Base-by-base conservation (phyloP, 2,113 vertebrate species). In the Leptobrachium leishanense region DNA sequence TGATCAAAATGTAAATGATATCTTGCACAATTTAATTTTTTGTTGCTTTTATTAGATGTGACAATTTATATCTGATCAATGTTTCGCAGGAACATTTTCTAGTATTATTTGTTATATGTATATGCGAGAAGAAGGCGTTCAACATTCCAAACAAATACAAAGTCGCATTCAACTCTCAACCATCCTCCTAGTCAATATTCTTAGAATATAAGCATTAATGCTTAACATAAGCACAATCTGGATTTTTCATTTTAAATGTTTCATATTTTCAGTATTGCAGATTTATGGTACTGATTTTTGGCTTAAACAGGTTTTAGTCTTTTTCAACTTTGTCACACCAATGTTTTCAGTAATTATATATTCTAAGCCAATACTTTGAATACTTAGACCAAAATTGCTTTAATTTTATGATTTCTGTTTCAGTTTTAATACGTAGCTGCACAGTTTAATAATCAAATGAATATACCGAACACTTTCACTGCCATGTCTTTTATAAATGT, bases 1-100 rank as follows among this genome's bases (percentile, higher is more conserved):
- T 50, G 78, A 81, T 74, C 71, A 81, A 68, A 59, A 44, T 69
- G 6, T 57, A 77, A 62, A 46, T 69, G 75, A 15, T 59, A 20
- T 5, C 46, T 65, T 65, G 59, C 59, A 79, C 44, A 65, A 11
- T 54, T 65, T 53, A 31, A 31, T 31, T 31, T 31, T 31, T 31
- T 0, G 20, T 31, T 1, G 9, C 46, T 40, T 70, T 70, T 50
- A 64, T 6, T 31, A 70, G 7, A 5, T 50, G 68, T 50, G 44
- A 70, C 43, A 46, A 50, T 46, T 31, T 46, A 9, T 50, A 31
- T 50, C 4, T 72, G 7, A 72, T 31, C 42, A 72, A 69, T 69
- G 43, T 70, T 50, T 43, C 11, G 43, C 46, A 44, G 43, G 11
- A 70, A 10, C 7, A 50, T 70, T 50, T 70, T 50, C 46, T 70